Conservation (phyloP, 2,113 vertebrate species). For the Gila orcuttii region DNA sequence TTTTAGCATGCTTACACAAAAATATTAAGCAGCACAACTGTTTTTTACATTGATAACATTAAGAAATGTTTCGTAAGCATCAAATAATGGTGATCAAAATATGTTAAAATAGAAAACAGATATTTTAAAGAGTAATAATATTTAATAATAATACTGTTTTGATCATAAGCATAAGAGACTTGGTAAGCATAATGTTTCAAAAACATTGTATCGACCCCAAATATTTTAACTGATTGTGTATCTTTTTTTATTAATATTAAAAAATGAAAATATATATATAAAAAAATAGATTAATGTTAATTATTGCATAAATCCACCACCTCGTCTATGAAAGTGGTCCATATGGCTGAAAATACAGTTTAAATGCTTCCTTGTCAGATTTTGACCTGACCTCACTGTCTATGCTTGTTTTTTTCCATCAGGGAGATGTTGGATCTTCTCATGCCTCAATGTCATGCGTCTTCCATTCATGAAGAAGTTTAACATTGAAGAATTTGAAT, state of each 20-base stretch:
- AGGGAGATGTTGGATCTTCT: constrained; percentile 99
- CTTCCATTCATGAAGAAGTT: constrained; percentile 98
- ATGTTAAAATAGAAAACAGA: neutral
- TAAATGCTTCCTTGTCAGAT: neutral
- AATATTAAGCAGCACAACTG: neutral
- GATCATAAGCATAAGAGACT: neutral
- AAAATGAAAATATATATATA: neutral
- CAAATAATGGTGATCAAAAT: neutral
- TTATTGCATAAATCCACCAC: neutral
- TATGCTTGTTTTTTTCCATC: constrained; percentile 43
- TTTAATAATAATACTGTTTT: neutral
- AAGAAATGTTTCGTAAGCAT: neutral
- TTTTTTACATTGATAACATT: neutral
- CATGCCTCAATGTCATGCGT: constrained; percentile 96
- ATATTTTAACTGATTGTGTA: neutral
- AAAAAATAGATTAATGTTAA: neutral
- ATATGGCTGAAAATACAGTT: neutral
- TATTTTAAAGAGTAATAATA: neutral
- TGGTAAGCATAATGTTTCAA: neutral
- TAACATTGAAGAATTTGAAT: constrained; percentile 98
- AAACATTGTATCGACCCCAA: neutral
- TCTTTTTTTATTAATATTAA: neutral
- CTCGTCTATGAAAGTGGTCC: neutral
- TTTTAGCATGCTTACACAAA: neutral
- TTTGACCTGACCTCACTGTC: neutral